Evolutionary conservation across 1,140 invertebrate species (phyloP).

Genomic region (Eumaeus atala): DNA sequence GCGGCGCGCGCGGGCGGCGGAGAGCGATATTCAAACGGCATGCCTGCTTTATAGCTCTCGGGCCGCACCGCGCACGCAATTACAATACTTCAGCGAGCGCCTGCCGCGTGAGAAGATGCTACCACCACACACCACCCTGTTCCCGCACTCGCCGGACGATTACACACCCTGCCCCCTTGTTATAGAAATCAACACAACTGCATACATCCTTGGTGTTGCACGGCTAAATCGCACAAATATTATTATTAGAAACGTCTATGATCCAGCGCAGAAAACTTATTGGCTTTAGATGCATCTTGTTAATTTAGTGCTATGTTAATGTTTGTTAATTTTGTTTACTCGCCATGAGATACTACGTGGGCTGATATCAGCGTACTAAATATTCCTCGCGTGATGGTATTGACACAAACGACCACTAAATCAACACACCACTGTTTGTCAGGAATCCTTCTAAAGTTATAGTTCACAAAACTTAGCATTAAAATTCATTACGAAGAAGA

Average conservation of each 20-base stretch:
- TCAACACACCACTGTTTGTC: too few species aligned
- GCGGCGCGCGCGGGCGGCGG: conserved; percentile 18
- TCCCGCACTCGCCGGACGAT: neutral
- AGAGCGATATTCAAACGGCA: conserved; percentile 38
- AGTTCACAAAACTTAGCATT: too few species aligned
- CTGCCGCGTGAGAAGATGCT: conserved; percentile 37
- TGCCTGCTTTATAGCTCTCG: conserved; percentile 36
- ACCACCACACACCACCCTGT: neutral
- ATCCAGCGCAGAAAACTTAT: conserved; percentile 7
- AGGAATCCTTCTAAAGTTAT: too few species aligned
- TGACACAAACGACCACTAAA: too few species aligned
- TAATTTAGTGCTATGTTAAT: neutral
- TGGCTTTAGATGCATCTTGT: neutral
- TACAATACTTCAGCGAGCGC: conserved; percentile 38
- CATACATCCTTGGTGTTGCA: neutral
- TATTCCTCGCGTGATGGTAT: too few species aligned
- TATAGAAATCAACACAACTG: neutral
- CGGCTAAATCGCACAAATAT: conserved; percentile 24
- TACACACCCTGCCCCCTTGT: neutral
- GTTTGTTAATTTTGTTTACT: neutral
- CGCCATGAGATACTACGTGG: too few species aligned
- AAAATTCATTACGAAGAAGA: too few species aligned
- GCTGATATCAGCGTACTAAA: too few species aligned
- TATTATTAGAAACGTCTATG: conserved; percentile 26
- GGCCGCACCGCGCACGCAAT: conserved; percentile 43